A percentile compares a stretch with the other conserved stretches of the same genome.
Evolutionary conservation across 2,113 vertebrate genomes (phyloP).

Genomic region (Eclectus roratus): DNA sequence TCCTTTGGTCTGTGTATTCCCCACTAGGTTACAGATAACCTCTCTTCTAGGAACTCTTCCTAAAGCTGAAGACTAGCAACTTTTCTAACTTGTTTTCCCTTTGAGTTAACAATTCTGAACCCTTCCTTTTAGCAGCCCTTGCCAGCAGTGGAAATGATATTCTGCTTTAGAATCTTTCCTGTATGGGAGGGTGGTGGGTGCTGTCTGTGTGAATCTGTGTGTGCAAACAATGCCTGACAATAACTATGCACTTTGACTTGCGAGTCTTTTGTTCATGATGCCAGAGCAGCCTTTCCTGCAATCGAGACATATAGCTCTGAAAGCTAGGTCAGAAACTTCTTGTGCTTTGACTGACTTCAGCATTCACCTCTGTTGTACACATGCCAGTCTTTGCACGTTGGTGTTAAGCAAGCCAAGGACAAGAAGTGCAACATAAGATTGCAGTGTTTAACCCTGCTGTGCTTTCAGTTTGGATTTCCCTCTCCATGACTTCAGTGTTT

Average conservation of each 20-base stretch:
- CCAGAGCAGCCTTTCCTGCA: not conserved
- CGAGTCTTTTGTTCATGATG: not conserved
- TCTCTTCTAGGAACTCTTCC: not conserved
- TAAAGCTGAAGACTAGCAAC: slow-evolving; percentile 3
- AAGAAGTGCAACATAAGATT: not conserved
- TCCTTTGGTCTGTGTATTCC: not conserved
- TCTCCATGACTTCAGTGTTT: not conserved
- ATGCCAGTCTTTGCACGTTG: not conserved
- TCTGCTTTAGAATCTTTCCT: not conserved
- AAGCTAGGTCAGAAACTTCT: not conserved
- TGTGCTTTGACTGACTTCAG: not conserved
- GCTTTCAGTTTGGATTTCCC: not conserved
- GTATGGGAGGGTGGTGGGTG: not conserved
- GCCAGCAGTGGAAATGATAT: not conserved
- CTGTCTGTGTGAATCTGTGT: not conserved
- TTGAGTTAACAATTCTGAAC: slow-evolving; percentile 14
- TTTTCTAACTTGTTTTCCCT: not conserved
- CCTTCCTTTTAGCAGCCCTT: not conserved
- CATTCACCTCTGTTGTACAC: not conserved
- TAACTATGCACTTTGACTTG: not conserved
- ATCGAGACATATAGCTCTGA: not conserved
- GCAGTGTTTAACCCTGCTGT: not conserved
- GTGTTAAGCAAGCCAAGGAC: not conserved
- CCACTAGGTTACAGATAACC: not conserved
- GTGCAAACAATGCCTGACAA: not conserved